Base-by-base conservation (phyloP, 1,140 invertebrate genomes). In the Bombus affinis region DNA sequence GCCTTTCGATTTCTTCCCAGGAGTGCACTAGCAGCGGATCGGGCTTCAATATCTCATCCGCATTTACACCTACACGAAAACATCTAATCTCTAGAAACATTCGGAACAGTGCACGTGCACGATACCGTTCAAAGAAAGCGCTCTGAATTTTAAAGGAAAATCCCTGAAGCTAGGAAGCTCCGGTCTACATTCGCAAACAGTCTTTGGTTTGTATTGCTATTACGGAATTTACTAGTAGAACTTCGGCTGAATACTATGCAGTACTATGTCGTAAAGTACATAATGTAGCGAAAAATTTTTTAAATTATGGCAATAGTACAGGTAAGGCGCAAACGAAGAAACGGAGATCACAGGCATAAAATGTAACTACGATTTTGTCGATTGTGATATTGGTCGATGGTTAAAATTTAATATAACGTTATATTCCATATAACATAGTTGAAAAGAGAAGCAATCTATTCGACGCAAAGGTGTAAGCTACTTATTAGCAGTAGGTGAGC, bases 11-110 rank as follows among this genome's bases (percentile, higher is more conserved):
- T 87, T 95, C 93, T 65, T 90, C 88, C 44, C 91, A 92, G 70
- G 92, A 93, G 81, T 94, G 91, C 47, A 90, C 68, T 25, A 93
- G 83, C 85, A 94, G 80, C 1, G 93, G 93, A 88, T 95, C 94
- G 9, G 92, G 79, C 83, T 89, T 91, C 71, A 92, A 86, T 80
- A 91, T 79, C 35, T 89, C 87, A 25, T 93, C 86, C 70, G 86
- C 81, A 71, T 93, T 90, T 37, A 90, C 87, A 87, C 93, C 94
- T 94, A 68, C 53, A 81, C 59, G 32, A 89, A 80, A 90, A 73
- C 57, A 81, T 71, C 80, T 86, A 74, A 86, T 77, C 79, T 88
- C 62, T 68, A 74, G 74, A 82, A 88, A 74, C 68, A 80, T 83
- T 82, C 78, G 74, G 68, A 32, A 65, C 44, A 3, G 66, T 44